Evolutionary conservation across 2,888 invertebrate genomes (phyloP), one percentile per base, ranked within the genome.

Genomic region (Temnothorax rugatulus): DNA sequence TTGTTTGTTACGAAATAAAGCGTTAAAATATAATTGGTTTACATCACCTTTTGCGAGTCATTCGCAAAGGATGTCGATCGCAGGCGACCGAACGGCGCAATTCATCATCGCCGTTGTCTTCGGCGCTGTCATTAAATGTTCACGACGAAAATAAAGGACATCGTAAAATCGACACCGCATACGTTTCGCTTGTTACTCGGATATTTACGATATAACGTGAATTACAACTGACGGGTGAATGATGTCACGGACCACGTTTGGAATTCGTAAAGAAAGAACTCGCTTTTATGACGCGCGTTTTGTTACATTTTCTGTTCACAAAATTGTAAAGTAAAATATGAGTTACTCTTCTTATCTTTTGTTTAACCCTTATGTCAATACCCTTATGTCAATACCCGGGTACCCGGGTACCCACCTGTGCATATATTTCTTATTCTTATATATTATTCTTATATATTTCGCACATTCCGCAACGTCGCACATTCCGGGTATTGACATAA

Each of bases 11-110:
- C 15, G 11, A 69, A 47, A 13, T 47, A 54, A 44, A 41, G n/a
- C 41, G 15, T 57, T 50, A 73, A 81, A 38, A 34, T 54, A n/a
- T 25, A 25, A 71, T 71, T 71, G 13, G 4, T 52, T 64, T 54
- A 38, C 47, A 59, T 4, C 34, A 64, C 9, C 5, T 63, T 63
- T 34, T 13, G 7, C 18, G 8, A 9, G 3, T 25, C 11, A 18
- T 25, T 61, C 4, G 13, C 25, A 59, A 13, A 29, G 13, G 29
- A 61, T 71, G 13, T 47, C 2, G 29, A n/a, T 59, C 18, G 15
- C 4, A 18, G 13, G 41, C 18, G 4, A 34, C 7, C 11, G 11
- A 63, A 52, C 34, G 21, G 11, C 7, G 15, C 50, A 21, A 75
- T 41, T 64, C 3, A 9, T 54, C 52, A 21, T 41, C 18, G 69